Evolutionary conservation across 2,113 vertebrate species (phyloP), one percentile per base, ranked within the genome.

Genomic region (Anser brachyrhynchus): DNA sequence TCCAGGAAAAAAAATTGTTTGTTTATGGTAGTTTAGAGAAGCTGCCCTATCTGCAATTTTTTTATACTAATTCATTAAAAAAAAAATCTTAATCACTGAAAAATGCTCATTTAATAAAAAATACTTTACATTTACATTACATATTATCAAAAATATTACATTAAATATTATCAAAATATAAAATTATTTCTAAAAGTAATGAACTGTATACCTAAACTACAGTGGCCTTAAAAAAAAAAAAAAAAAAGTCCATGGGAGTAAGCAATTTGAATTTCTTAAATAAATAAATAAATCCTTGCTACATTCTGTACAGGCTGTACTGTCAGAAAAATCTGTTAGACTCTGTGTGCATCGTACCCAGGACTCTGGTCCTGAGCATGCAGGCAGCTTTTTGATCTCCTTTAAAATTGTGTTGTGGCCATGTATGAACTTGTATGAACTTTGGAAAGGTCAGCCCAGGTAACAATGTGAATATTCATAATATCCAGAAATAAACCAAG

Each of bases 291-390:
- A 58, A 39, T 64, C 2, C 28, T 92, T 67, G 12, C 15, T 44
- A 9, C 69, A 82, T 62, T 70, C 5, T 57, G 2, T 49, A 22
- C 5, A 1, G 0, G 4, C 14, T 65, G 3, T 57, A 26, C 8
- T 44, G 3, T 51, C 16, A 55, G 20, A 84, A 87, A 75, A 84
- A 46, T 39, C 25, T 71, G 11, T 16, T 67, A 58, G 17, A 12
- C 3, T 64, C 8, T 59, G 5, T 19, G 19, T 3, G 0, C 0
- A 0, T 77, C 71, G 89, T 2, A 13, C 16, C 87, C 21, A 62
- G n/a, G 1, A 39, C 67, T 19, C n/a, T 67, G 6, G 8, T 0
- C 5, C 8, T 84, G 37, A 82, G 16, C 6, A 69, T 35, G 8
- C 5, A 31, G 52, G n/a, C 6, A 44, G 6, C 1, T 28, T 64